A percentile compares a stretch with the other conserved stretches of the same genome.
Evolutionary conservation across 1,140 invertebrate genomes (phyloP).

Genomic region (Meloidogyne chitwoodi): DNA sequence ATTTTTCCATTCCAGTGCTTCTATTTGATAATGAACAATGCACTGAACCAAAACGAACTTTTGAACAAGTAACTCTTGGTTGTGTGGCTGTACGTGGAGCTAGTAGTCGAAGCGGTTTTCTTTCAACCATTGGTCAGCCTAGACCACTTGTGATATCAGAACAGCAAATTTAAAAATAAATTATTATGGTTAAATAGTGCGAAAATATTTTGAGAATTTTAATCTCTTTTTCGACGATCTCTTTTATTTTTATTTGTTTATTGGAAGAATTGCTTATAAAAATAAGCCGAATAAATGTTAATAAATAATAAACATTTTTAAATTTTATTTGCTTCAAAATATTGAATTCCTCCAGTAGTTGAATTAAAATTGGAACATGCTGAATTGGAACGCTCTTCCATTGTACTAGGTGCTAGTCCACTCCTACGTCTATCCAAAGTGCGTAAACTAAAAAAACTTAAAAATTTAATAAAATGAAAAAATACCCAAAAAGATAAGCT

Average conservation of each 20-base stretch:
- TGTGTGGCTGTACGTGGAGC: constrained; percentile 12
- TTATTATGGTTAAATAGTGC: background rate
- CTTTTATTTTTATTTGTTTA: background rate
- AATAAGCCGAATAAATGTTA: background rate
- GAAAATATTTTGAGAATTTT: background rate
- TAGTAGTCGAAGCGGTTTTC: background rate
- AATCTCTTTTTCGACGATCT: background rate
- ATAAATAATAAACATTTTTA: background rate
- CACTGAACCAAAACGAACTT: background rate
- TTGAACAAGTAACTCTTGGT: constrained; percentile 12
- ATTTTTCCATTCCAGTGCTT: constrained; percentile 23
- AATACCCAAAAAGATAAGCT: constrained; percentile 21
- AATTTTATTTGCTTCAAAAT: background rate
- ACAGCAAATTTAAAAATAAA: background rate
- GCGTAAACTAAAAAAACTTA: background rate
- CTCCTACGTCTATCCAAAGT: background rate
- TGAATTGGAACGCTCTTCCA: background rate
- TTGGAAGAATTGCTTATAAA: background rate
- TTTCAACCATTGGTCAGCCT: background rate
- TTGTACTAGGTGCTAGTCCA: background rate
- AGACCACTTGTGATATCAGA: background rate
- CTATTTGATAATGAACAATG: constrained; percentile 16
- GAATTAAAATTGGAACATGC: background rate
- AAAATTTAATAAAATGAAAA: background rate
- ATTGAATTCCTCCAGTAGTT: background rate